These are phyloP conservation scores for Dromaius novaehollandiae DNA, from an alignment of 2,113 vertebrate genomes.

Conservation along the genomic window DNA sequence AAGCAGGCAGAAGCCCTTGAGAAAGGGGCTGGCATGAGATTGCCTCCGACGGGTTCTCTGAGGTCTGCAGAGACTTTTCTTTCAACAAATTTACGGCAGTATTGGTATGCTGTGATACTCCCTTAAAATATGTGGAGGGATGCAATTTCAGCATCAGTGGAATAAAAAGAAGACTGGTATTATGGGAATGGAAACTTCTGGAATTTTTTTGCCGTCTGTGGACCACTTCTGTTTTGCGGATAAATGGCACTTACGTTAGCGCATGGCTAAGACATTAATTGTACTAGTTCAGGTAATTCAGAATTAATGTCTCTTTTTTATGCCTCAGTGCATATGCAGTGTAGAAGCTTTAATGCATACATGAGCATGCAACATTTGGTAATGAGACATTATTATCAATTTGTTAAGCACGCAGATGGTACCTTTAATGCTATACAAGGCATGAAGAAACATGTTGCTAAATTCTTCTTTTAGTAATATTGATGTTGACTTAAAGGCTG, in stretches of 20 bases:
- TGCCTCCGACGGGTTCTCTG: neutral
- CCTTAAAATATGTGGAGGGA: neutral
- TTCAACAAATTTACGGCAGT: neutral
- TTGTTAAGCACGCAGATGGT: constrained; percentile 35
- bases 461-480: constrained; percentile 47
- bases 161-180: neutral
- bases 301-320: constrained; percentile 9
- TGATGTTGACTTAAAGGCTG: constrained; percentile 7
- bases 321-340: neutral
- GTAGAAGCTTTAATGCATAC: constrained; percentile 29
- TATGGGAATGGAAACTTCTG: neutral
- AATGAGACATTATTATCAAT: constrained; percentile 21
- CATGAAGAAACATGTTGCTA: constrained; percentile 37
- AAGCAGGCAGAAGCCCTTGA: neutral
- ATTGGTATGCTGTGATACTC: neutral
- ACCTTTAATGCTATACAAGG: constrained; percentile 40
- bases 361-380: constrained; percentile 25
- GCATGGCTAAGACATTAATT: neutral
- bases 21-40: neutral
- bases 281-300: constrained; percentile 43
- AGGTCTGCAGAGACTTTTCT: neutral
- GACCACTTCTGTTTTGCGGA: neutral
- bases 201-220: neutral
- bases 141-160: neutral
- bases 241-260: neutral